phyloP scores from a whole-genome alignment of 2,888 invertebrate genomes.

The Amiota minor region DNA sequence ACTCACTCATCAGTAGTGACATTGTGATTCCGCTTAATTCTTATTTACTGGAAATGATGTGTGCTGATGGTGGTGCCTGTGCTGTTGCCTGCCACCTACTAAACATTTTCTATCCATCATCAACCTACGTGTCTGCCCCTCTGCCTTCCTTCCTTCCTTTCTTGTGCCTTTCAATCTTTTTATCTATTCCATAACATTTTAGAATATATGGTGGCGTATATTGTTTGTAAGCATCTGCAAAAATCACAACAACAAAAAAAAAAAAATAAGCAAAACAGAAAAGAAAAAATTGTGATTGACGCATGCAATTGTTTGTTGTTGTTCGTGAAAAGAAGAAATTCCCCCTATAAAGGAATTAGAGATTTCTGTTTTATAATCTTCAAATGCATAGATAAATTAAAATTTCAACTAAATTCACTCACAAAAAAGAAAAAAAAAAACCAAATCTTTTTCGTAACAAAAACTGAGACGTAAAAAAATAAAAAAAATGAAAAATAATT shows the following conservation, averaged over 20 bases:
- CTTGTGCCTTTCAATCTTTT: background rate
- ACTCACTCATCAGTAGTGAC: background rate
- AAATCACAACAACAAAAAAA: background rate
- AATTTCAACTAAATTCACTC: too few relatives aligned
- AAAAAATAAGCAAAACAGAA: background rate
- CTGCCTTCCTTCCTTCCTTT: background rate
- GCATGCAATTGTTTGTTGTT: conserved; percentile 24
- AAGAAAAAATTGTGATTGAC: conserved; percentile 19
- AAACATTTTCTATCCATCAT: background rate
- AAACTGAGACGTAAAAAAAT: background rate
- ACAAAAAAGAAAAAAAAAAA: too few relatives aligned
- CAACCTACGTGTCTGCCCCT: too few relatives aligned
- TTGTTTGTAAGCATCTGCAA: conserved; percentile 12
- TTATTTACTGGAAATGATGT: too few relatives aligned
- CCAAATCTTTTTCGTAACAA: too few relatives aligned
- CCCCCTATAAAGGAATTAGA: background rate
- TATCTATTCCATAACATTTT: background rate
- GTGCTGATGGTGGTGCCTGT: background rate
- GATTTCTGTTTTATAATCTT: background rate
- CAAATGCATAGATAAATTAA: background rate
- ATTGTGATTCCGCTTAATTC: background rate
- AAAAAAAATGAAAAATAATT: background rate
- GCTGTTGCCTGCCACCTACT: background rate
- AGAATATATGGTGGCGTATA: background rate
- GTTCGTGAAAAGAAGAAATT: background rate